These are phyloP conservation scores for Sander vitreus DNA, from an alignment of 2,113 vertebrate genomes.

Conservation along the genomic window DNA sequence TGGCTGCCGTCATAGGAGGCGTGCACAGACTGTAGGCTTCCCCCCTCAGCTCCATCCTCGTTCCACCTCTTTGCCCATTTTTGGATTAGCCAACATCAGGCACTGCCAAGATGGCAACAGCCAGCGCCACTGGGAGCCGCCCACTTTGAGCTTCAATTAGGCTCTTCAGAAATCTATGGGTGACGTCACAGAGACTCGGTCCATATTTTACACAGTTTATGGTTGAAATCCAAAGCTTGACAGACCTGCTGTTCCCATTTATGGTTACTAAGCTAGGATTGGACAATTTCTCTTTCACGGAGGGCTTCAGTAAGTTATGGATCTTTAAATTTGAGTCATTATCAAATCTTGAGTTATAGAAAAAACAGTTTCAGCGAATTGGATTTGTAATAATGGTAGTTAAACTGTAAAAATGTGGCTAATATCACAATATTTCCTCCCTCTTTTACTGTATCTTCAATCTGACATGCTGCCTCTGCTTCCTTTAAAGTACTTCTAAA, in stretches of 20 bases:
- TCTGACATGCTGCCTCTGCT: not conserved
- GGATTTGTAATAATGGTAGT: not conserved
- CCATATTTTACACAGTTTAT: too few relatives aligned
- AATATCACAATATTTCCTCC: not conserved
- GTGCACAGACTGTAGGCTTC: too few relatives aligned
- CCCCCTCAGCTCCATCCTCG: too few relatives aligned
- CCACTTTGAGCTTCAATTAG: too few relatives aligned
- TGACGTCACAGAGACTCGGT: too few relatives aligned
- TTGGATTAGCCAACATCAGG: too few relatives aligned
- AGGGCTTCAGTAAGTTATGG: not conserved
- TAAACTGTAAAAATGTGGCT: not conserved
- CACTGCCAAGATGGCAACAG: too few relatives aligned
- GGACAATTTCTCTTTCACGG: not conserved
- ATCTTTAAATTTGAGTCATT: not conserved
- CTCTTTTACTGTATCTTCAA: not conserved
- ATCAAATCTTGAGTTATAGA: not conserved
- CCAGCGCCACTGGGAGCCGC: too few relatives aligned
- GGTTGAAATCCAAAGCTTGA: not conserved
- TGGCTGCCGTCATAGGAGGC: too few relatives aligned
- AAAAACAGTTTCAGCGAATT: not conserved
- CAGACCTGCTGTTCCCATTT: not conserved
- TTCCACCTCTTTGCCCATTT: too few relatives aligned
- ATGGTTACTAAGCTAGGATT: not conserved
- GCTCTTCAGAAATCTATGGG: too few relatives aligned
- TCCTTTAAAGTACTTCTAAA: slow-evolving; percentile 41